Evolutionary conservation across 2,888 invertebrate genomes (phyloP), one percentile per base, ranked within the genome.

Genomic region (Ischnus inquisitorius): DNA sequence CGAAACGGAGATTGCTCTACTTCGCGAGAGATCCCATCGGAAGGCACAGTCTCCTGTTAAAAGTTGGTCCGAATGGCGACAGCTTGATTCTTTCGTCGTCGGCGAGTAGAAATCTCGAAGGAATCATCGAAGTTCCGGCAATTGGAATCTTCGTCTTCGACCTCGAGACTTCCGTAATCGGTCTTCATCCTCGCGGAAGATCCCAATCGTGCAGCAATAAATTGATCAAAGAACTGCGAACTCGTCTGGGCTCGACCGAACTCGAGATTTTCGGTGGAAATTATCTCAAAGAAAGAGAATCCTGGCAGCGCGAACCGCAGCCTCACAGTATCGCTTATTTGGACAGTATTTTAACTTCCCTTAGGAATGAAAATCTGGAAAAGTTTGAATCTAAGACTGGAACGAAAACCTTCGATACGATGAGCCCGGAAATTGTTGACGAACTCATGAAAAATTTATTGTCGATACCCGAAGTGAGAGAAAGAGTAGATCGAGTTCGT

Each of bases 1-100:
- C 95, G 90, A 69, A 87, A 3, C 93, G 92, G 0, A 93, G 95
- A 57, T 92, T 92, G 14, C 88, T 99, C 54, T 98, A 97, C 94
- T 98, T 98, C 94, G 96, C 96, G 1, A 95, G 98, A 90, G 99
- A 99, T 93, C 95, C 95, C 87, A 96, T 97, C 91, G 99, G 99
- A 48, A 95, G 99, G 87, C 96, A 97, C 90, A 98, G 98, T 92
- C 94, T 99, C 65, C 93, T 99, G 54, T 93, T 97, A 65, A 95
- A 96, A 88, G 93, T 94, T 88, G 39, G 19, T 5, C 16, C 14
- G 14, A 92, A 92, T 83, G 88, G 94, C 12, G 89, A 87, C n/a
- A 75, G 86, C 46, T 41, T 91, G 67, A 88, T 88, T 41, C 60
- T 92, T 60, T 87, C 90, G 67, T 92, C 92, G 28, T 88, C 94